Percentiles rank a stretch among this genome's conserved stretches.
These are phyloP conservation scores for Mormyrus hasselquistii DNA, from an alignment of 2,797 vertebrate genomes.

Conservation along the genomic window DNA sequence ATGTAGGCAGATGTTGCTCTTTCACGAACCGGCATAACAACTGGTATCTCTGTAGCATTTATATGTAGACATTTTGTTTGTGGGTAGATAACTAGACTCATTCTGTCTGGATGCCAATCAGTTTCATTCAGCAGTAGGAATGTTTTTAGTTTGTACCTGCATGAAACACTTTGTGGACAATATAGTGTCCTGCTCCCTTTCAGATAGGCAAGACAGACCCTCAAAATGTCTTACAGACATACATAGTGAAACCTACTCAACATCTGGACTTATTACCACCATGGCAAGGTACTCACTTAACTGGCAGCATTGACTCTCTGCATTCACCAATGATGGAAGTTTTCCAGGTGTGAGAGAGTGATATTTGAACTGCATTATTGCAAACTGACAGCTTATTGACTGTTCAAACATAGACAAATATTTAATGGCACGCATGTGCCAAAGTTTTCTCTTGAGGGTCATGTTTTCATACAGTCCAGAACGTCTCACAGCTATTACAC, in stretches of 20 bases:
- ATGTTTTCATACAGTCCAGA: neutral
- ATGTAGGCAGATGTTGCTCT: neutral
- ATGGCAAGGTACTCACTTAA: neutral
- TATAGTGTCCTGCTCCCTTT: neutral
- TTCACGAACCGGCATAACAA: neutral
- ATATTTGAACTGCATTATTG: neutral
- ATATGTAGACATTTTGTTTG: neutral
- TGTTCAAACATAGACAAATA: neutral
- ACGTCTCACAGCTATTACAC: neutral
- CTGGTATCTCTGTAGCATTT: neutral
- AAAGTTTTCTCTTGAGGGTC: neutral
- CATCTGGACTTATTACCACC: neutral
- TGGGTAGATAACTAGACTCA: neutral
- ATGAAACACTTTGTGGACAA: neutral
- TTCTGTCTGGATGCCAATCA: neutral
- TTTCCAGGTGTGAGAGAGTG: neutral
- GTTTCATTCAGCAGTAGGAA: neutral
- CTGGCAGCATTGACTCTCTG: neutral
- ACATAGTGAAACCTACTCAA: neutral
- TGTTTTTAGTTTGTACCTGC: neutral
- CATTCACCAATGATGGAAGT: neutral
- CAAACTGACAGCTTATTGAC: neutral
- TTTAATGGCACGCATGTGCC: neutral
- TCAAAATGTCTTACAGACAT: neutral
- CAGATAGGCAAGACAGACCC: neutral